Percentiles rank a stretch among this genome's conserved stretches.
Evolutionary conservation across 1,140 invertebrate species (phyloP).

Genomic region (Copidosoma floridanum): DNA sequence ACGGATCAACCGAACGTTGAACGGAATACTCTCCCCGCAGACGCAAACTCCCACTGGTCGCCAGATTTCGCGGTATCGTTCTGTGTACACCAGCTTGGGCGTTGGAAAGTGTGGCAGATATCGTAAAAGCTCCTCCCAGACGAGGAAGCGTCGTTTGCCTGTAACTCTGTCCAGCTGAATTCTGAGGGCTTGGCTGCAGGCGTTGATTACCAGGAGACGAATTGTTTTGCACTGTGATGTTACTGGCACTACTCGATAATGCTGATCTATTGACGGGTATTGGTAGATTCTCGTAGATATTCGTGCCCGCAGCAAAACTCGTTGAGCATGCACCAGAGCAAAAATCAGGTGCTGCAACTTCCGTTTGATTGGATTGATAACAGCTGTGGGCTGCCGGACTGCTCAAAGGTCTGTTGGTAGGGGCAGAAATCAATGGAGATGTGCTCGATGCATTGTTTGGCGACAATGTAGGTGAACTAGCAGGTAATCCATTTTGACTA

Average conservation of each 20-base stretch:
- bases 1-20: conserved; percentile 41
- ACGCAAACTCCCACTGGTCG: conserved; percentile 47
- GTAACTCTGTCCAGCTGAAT: conserved; percentile 40
- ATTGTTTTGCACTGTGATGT: conserved; percentile 28
- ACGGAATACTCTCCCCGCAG: conserved; percentile 38
- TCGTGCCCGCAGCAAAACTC: conserved; percentile 44
- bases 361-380: conserved; percentile 44
- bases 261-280: conserved; percentile 26
- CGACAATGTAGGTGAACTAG: conserved; percentile 43
- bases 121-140: conserved; percentile 49
- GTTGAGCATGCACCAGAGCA: conserved; percentile 43
- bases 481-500: conserved; percentile 40
- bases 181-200: conserved; percentile 37
- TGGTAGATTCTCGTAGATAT: conserved; percentile 51
- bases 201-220: conserved; percentile 29
- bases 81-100: conserved; percentile 47
- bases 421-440: conserved; percentile 43
- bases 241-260: conserved; percentile 20
- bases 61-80: conserved; percentile 55
- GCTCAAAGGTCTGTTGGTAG: conserved; percentile 43
- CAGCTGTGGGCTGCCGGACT: conserved; percentile 45
- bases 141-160: conserved; percentile 48
- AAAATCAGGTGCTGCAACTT: conserved; percentile 33
- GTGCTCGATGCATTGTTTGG: conserved; percentile 37
- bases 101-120: conserved; percentile 50